Evolutionary conservation across 1,140 invertebrate species (phyloP).

Genomic region (Drosophila biarmipes): DNA sequence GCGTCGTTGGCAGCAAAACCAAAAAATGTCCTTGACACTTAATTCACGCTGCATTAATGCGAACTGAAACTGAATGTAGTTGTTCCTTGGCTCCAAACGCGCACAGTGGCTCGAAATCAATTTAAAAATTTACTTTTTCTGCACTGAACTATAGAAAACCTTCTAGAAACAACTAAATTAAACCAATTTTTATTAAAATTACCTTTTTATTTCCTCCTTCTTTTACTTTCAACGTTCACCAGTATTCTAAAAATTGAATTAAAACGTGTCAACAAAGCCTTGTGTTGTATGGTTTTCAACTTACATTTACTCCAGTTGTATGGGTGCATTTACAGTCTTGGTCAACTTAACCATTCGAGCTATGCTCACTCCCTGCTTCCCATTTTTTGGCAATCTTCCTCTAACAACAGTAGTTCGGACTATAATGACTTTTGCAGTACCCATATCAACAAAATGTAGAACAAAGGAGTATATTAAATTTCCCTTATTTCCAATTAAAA

Average conservation of each 20-base stretch:
- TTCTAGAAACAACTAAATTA: too few relatives aligned
- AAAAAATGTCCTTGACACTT: constrained; percentile 83
- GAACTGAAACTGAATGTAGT: constrained; percentile 81
- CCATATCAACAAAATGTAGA: constrained; percentile 2
- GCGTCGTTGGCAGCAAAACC: constrained; percentile 71
- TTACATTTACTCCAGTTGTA: constrained; percentile 3
- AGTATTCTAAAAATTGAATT: too few relatives aligned
- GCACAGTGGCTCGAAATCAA: constrained; percentile 44
- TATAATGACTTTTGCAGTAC: constrained; percentile 16
- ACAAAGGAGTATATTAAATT: too few relatives aligned
- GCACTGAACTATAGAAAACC: too few relatives aligned
- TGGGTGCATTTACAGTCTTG: neutral
- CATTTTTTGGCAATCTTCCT: neutral
- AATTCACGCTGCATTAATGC: constrained; percentile 83
- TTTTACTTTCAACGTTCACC: too few relatives aligned
- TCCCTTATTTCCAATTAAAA: too few relatives aligned
- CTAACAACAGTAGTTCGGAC: constrained; percentile 23
- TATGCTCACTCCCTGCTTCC: constrained; percentile 15
- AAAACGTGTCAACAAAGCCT: too few relatives aligned
- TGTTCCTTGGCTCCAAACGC: constrained; percentile 38
- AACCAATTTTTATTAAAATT: too few relatives aligned
- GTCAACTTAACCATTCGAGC: constrained; percentile 8
- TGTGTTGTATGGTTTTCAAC: neutral
- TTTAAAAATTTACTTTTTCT: too few relatives aligned
- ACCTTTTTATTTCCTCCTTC: too few relatives aligned